Percentiles rank a stretch among this genome's conserved stretches.
Conservation (phyloP, 2,797 vertebrate genomes). For the Phaenicophaeus curvirostris region DNA sequence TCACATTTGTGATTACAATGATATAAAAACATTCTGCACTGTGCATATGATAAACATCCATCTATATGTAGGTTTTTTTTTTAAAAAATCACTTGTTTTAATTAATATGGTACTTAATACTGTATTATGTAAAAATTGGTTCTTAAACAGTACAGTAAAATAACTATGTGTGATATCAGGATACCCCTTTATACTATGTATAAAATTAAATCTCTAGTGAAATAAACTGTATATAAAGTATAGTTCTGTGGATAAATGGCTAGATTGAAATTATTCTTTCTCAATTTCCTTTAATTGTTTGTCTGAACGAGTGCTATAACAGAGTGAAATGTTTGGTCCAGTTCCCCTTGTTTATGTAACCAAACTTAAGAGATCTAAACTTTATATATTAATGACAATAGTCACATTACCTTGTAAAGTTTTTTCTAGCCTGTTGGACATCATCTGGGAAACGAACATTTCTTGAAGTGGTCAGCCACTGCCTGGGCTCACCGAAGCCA, state of each 20-base stretch:
- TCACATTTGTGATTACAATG: constrained; percentile 69
- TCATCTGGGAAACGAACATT: background rate
- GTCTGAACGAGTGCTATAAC: background rate
- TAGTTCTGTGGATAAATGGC: constrained; percentile 17
- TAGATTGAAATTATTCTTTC: background rate
- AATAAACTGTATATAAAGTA: constrained; percentile 79
- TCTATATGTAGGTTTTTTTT: constrained; percentile 73
- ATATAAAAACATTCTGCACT: constrained; percentile 71
- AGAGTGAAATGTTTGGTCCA: background rate
- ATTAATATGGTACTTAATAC: constrained; percentile 76
- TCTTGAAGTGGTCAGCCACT: background rate
- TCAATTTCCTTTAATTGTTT: background rate
- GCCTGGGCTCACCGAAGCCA: background rate
- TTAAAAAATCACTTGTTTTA: constrained; percentile 72
- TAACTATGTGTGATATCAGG: constrained; percentile 73
- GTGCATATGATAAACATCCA: constrained; percentile 74
- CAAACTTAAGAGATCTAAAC: background rate
- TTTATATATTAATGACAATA: background rate
- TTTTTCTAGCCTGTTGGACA: background rate
- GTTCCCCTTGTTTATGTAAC: background rate
- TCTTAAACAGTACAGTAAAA: constrained; percentile 73
- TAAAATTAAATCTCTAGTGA: constrained; percentile 78
- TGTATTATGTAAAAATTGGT: constrained; percentile 73
- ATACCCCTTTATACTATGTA: constrained; percentile 80
- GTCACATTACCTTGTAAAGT: background rate